Percentiles rank a stretch among this genome's conserved stretches.
phyloP scores from a whole-genome alignment of 2,797 vertebrate species.

The Parambassis ranga region DNA sequence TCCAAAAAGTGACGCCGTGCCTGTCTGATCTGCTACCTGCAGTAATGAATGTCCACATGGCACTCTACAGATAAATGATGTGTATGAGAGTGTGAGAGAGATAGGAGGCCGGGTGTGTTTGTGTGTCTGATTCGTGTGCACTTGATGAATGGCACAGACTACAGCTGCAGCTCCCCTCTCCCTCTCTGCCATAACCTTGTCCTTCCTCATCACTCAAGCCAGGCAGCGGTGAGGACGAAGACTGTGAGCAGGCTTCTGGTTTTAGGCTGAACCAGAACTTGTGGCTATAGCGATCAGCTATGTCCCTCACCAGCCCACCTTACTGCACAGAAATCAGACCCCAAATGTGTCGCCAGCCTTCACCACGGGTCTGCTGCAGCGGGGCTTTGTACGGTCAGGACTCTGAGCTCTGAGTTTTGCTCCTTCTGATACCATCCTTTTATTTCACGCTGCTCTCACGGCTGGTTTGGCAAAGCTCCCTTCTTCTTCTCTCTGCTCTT shows the following conservation, averaged over 20 bases:
- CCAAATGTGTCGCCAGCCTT: background rate
- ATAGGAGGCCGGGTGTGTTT: background rate
- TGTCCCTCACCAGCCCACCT: background rate
- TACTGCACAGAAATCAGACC: background rate
- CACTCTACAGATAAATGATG: slow-evolving; percentile 17
- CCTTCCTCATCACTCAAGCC: slow-evolving; percentile 75
- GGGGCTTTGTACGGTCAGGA: slow-evolving; percentile 20
- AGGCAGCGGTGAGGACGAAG: slow-evolving; percentile 39
- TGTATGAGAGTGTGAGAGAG: background rate
- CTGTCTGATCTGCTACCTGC: slow-evolving; percentile 3
- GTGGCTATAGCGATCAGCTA: slow-evolving; percentile 9
- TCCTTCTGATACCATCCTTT: slow-evolving; percentile 11
- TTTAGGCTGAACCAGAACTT: slow-evolving; percentile 38
- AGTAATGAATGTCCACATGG: slow-evolving; percentile 24
- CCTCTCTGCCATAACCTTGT: slow-evolving; percentile 74
- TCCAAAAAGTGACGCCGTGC: background rate
- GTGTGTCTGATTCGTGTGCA: slow-evolving; percentile 6
- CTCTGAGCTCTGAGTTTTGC: background rate
- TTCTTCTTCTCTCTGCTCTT: slow-evolving; percentile 5
- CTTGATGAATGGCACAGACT: slow-evolving; percentile 62
- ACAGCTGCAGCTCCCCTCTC: slow-evolving; percentile 55
- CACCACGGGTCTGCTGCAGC: background rate
- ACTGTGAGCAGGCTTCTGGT: slow-evolving; percentile 39
- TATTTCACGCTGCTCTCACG: slow-evolving; percentile 24
- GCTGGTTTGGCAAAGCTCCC: slow-evolving; percentile 23